phyloP scores from a whole-genome alignment of 2,888 invertebrate species.

The Acronicta alni region DNA sequence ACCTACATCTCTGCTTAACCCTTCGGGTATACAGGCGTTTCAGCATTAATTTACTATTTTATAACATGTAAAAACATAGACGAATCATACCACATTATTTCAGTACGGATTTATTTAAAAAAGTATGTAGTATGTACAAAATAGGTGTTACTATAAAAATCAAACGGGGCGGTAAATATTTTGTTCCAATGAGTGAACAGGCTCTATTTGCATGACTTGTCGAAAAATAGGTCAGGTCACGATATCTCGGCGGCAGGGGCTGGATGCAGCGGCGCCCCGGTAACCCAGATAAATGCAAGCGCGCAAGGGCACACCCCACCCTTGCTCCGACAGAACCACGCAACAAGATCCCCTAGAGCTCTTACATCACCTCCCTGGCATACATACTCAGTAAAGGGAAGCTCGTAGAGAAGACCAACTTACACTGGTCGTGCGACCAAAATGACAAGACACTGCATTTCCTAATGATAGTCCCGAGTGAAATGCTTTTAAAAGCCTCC shows the following conservation, averaged over 20 bases:
- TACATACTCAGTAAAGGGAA: slow-evolving; percentile 19
- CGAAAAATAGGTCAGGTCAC: slow-evolving; percentile 81
- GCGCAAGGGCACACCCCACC: slow-evolving; percentile 71
- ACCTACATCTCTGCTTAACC: too few relatives aligned
- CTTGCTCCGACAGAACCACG: slow-evolving; percentile 45
- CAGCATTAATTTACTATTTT: too few relatives aligned
- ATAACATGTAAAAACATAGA: too few relatives aligned
- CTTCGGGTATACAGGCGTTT: too few relatives aligned
- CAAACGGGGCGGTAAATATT: slow-evolving; percentile 29
- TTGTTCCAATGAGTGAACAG: slow-evolving; percentile 59
- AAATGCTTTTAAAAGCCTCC: slow-evolving; percentile 49
- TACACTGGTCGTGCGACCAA: slow-evolving; percentile 31
- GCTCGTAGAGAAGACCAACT: slow-evolving; percentile 20
- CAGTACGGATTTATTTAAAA: background rate
- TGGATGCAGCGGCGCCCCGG: slow-evolving; percentile 78
- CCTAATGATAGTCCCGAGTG: slow-evolving; percentile 52
- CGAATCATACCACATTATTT: too few relatives aligned
- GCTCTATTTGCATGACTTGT: slow-evolving; percentile 63
- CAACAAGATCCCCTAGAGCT: slow-evolving; percentile 53
- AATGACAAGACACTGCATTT: slow-evolving; percentile 56
- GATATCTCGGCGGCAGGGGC: slow-evolving; percentile 61
- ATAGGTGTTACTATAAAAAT: background rate
- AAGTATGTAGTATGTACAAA: background rate
- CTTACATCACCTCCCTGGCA: slow-evolving; percentile 32
- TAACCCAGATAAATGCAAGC: slow-evolving; percentile 80